Conservation (phyloP, 2,113 vertebrate genomes). For the Gobiocypris rarus region DNA sequence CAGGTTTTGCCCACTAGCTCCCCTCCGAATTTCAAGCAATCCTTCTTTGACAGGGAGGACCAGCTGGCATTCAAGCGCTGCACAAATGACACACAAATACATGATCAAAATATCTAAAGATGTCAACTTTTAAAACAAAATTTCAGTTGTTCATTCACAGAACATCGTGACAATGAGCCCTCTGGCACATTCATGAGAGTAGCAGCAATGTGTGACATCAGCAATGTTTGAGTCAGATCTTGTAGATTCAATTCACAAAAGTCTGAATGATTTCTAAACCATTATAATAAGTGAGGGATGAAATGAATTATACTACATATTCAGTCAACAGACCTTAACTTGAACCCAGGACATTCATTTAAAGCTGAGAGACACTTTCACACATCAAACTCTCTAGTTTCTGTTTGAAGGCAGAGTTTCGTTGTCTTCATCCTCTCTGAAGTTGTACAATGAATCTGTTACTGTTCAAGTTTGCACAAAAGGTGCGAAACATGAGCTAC, state of each 20-base stretch:
- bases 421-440: not conserved
- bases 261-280: too few relatives aligned
- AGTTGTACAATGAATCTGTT: not conserved
- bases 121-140: not conserved
- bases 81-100: slow-evolving; percentile 5
- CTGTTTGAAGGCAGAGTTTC: not conserved
- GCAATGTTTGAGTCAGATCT: not conserved
- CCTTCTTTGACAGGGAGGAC: slow-evolving; percentile 82
- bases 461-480: slow-evolving; percentile 26
- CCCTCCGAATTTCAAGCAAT: slow-evolving; percentile 87
- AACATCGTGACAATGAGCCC: too few relatives aligned
- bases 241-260: not conserved
- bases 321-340: not conserved
- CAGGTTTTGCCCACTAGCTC: slow-evolving; percentile 86
- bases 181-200: too few relatives aligned
- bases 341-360: not conserved
- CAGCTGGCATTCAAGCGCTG: slow-evolving; percentile 81
- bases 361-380: not conserved
- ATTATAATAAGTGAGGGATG: not conserved
- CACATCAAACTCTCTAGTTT: not conserved
- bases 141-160: too few relatives aligned
- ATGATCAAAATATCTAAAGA: not conserved
- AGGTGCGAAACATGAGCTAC: not conserved
- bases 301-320: not conserved
- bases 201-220: too few relatives aligned